These are phyloP conservation scores for Neodiprion pinetum DNA, from an alignment of 1,140 invertebrate species.

Conservation along the genomic window DNA sequence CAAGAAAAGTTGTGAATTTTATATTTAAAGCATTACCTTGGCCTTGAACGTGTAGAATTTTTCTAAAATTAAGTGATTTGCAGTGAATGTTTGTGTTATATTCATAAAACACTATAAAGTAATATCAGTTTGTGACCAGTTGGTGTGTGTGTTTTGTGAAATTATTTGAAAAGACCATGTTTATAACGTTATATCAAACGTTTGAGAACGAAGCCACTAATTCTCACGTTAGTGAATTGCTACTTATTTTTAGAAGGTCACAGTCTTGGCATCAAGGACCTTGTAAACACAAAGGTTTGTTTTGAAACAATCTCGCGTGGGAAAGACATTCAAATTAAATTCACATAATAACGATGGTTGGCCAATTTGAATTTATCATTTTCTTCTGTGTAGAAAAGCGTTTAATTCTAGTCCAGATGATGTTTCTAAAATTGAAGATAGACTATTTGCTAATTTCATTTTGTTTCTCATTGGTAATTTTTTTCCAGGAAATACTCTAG, in stretches of 20 bases:
- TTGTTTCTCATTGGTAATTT: slow-evolving; percentile 31
- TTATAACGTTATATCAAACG: slow-evolving; percentile 54
- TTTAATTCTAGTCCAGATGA: neutral
- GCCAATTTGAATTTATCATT: neutral
- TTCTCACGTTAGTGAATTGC: slow-evolving; percentile 50
- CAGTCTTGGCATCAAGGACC: slow-evolving; percentile 8
- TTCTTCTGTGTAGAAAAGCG: neutral
- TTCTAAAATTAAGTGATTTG: neutral
- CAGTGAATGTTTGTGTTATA: neutral
- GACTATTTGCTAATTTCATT: slow-evolving; percentile 15
- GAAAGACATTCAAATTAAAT: no score
- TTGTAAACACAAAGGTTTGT: slow-evolving; percentile 37
- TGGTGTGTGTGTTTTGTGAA: neutral
- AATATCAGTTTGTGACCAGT: neutral
- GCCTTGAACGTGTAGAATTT: neutral
- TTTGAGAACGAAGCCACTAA: slow-evolving; percentile 44
- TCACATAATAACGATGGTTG: no score
- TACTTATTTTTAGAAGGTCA: slow-evolving; percentile 45
- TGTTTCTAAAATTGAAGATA: neutral
- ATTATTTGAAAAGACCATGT: slow-evolving; percentile 38
- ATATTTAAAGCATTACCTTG: no score
- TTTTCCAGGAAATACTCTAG: slow-evolving; percentile 79
- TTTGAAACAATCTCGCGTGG: neutral
- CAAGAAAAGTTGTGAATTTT: no score
- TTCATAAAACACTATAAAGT: neutral